These are phyloP conservation scores for Harlomillsia oculata DNA, from an alignment of 1,140 invertebrate genomes.

Conservation along the genomic window DNA sequence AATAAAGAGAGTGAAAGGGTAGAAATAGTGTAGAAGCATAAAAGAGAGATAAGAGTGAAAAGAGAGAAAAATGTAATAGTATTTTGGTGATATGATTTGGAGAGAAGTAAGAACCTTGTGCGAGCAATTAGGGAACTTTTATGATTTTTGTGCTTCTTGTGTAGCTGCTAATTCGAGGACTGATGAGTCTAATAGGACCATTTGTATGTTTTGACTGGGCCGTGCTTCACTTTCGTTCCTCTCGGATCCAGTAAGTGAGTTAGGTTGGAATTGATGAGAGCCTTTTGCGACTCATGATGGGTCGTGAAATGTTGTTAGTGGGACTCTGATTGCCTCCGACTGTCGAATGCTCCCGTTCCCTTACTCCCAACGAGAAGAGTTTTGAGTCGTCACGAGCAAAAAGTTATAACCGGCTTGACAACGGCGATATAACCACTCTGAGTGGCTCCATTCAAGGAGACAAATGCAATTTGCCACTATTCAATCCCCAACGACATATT, in stretches of 20 bases:
- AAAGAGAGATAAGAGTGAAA: too few relatives aligned
- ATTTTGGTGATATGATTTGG: too few relatives aligned
- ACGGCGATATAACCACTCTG: slow-evolving; percentile 27
- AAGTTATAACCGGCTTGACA: slow-evolving; percentile 22
- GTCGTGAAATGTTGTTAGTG: slow-evolving; percentile 17
- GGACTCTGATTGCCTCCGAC: neutral
- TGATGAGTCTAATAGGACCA: slow-evolving; percentile 14
- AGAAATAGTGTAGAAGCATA: too few relatives aligned
- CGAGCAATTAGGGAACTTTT: too few relatives aligned
- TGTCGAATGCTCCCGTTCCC: neutral
- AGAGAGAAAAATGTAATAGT: too few relatives aligned
- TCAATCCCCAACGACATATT: slow-evolving; percentile 12
- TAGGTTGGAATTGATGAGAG: neutral
- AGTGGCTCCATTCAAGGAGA: slow-evolving; percentile 27
- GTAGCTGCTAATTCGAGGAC: too few relatives aligned
- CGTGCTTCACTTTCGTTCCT: too few relatives aligned
- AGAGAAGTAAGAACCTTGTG: too few relatives aligned
- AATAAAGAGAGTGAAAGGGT: too few relatives aligned
- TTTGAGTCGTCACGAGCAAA: slow-evolving; percentile 9
- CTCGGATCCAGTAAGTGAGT: slow-evolving; percentile 11
- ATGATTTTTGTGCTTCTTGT: too few relatives aligned
- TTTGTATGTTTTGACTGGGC: slow-evolving; percentile 12
- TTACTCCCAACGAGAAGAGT: neutral
- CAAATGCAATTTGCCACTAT: slow-evolving; percentile 28
- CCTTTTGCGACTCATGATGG: neutral